Evolutionary conservation across 2,888 invertebrate genomes (phyloP).

Genomic region (Thyatira batis): DNA sequence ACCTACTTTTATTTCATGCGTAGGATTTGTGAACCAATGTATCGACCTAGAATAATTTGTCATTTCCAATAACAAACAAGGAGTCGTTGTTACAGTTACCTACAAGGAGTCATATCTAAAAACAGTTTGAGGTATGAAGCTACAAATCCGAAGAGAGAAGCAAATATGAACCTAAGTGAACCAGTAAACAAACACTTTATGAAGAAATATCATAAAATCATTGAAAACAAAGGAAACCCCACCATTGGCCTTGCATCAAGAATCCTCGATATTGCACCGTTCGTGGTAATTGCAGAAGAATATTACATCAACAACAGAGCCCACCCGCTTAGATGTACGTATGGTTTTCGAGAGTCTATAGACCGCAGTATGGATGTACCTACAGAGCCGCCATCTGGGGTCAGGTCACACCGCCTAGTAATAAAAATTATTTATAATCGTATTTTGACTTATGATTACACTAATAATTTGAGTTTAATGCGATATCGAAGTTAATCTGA

Average conservation of each 20-base stretch:
- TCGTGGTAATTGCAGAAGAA: slow-evolving; percentile 83
- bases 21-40: no score
- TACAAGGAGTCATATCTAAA: slow-evolving; percentile 49
- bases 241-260: slow-evolving; percentile 87
- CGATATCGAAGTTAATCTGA: no score
- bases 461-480: no score
- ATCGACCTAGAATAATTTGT: no score
- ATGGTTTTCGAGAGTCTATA: slow-evolving; percentile 6
- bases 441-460: no score
- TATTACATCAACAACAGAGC: slow-evolving; percentile 28
- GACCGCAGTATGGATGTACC: no score
- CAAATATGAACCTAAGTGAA: slow-evolving; percentile 75
- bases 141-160: slow-evolving; percentile 77
- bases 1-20: no score
- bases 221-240: slow-evolving; percentile 66
- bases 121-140: slow-evolving; percentile 84
- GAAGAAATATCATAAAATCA: slow-evolving; percentile 86
- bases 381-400: no score
- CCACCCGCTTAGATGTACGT: slow-evolving; percentile 21
- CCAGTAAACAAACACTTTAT: slow-evolving; percentile 84
- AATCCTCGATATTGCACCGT: slow-evolving; percentile 89
- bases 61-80: no score
- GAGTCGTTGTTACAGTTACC: slow-evolving; percentile 41
- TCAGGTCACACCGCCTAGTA: no score
- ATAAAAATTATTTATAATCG: no score